A percentile compares a stretch with the other conserved stretches of the same genome.
Evolutionary conservation across 2,888 invertebrate species (phyloP).

Genomic region (Hydrotaea cyrtoneurina): DNA sequence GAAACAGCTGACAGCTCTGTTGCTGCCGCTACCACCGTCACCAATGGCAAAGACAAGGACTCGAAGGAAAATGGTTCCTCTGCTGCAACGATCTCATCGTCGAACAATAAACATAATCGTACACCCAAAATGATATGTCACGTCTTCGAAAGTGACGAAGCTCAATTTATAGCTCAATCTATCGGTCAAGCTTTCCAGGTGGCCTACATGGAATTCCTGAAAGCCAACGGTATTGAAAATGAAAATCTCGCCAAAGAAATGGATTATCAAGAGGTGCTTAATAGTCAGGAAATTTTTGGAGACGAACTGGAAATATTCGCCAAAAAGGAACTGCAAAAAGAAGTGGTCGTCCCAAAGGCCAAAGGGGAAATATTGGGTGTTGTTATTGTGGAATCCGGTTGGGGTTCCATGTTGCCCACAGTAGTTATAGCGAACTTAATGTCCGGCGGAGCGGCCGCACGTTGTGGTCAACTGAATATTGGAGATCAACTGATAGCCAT

Average conservation of each 20-base stretch:
- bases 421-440: slow-evolving; percentile 99
- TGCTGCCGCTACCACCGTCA: slow-evolving; percentile 40
- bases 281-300: slow-evolving; percentile 99
- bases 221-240: slow-evolving; percentile 99
- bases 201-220: slow-evolving; percentile 99
- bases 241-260: slow-evolving; percentile 99
- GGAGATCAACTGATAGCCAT: slow-evolving; percentile 99
- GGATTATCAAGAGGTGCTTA: slow-evolving; percentile 99
- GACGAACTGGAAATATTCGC: slow-evolving; percentile 99
- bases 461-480: slow-evolving; percentile 98
- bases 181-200: slow-evolving; percentile 99
- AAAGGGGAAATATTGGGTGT: slow-evolving; percentile 99
- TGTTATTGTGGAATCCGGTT: slow-evolving; percentile 99
- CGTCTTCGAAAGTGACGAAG: slow-evolving; percentile 99
- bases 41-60: slow-evolving; percentile 36
- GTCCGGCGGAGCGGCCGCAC: slow-evolving; percentile 97
- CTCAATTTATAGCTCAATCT: slow-evolving; percentile 99
- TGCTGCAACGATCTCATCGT: slow-evolving; percentile 42
- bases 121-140: slow-evolving; percentile 99
- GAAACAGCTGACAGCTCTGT: slow-evolving; percentile 46
- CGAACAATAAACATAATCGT: slow-evolving; percentile 84
- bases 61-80: slow-evolving; percentile 64
- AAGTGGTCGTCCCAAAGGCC: slow-evolving; percentile 98
- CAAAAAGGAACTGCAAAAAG: slow-evolving; percentile 98
- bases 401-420: slow-evolving; percentile 99